These are phyloP conservation scores for Ophion slaviceki DNA, from an alignment of 2,888 invertebrate species.

Conservation along the genomic window DNA sequence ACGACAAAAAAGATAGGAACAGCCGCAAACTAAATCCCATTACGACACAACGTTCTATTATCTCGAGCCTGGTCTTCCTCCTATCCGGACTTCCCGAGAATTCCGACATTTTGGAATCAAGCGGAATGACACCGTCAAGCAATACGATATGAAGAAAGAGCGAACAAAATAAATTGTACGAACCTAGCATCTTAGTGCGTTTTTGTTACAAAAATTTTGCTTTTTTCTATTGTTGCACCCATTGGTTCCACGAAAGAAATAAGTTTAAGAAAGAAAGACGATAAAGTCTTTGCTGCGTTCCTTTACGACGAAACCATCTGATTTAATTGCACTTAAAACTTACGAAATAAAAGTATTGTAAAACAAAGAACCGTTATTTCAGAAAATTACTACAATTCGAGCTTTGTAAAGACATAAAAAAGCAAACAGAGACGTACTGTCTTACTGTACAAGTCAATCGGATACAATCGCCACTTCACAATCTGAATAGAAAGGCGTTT, in stretches of 20 bases:
- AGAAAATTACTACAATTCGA: conserved; percentile 50
- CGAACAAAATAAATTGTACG: conserved; percentile 31
- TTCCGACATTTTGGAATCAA: conserved; percentile 54
- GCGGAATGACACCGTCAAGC: conserved; percentile 30
- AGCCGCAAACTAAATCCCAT: conserved; percentile 39
- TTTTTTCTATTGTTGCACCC: conserved; percentile 46
- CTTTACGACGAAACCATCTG: conserved; percentile 42
- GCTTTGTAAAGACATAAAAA: conserved; percentile 36
- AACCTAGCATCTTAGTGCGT: conserved; percentile 45
- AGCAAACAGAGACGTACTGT: not conserved
- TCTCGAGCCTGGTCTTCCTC: conserved; percentile 66
- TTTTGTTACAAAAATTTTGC: conserved; percentile 20
- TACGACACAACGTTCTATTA: conserved; percentile 52
- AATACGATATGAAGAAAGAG: conserved; percentile 11
- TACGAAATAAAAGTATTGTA: conserved; percentile 16
- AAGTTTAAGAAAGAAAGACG: conserved; percentile 23
- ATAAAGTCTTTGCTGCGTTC: conserved; percentile 48
- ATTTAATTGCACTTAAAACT: conserved; percentile 43
- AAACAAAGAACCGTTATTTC: conserved; percentile 5
- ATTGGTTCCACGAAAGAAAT: conserved; percentile 55
- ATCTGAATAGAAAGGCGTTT: conserved; percentile 35
- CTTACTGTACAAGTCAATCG: conserved; percentile 36
- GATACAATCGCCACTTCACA: conserved; percentile 48
- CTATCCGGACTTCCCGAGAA: conserved; percentile 57
- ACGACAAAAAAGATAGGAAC: conserved; percentile 24